Evolutionary conservation across 2,888 invertebrate species (phyloP).

Genomic region (Chrysolina haemoptera): DNA sequence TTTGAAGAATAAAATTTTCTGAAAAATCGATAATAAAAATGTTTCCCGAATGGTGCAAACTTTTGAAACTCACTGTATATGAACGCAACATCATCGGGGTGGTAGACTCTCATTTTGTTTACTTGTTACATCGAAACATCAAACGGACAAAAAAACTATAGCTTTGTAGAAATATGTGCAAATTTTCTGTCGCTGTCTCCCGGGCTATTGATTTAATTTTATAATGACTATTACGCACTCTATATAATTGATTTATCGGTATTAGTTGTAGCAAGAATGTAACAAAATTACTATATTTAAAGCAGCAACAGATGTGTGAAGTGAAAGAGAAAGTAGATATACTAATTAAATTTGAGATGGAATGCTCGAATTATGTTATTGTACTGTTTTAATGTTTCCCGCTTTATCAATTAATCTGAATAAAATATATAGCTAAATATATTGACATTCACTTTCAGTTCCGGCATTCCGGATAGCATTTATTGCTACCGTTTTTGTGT

Average conservation of each 20-base stretch:
- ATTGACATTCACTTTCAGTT: constrained; percentile 34
- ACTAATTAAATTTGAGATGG: constrained; percentile 19
- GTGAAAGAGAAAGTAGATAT: constrained; percentile 17
- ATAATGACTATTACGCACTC: neutral
- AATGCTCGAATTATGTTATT: constrained; percentile 21
- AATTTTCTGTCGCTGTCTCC: too few relatives aligned
- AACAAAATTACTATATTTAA: neutral
- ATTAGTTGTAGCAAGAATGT: neutral
- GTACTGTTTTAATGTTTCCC: constrained; percentile 12
- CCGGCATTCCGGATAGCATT: neutral
- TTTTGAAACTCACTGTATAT: too few relatives aligned
- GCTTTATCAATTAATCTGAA: constrained; percentile 28
- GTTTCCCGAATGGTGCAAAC: too few relatives aligned
- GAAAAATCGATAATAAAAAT: too few relatives aligned
- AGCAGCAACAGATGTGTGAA: neutral
- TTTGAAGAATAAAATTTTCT: too few relatives aligned
- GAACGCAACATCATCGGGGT: too few relatives aligned
- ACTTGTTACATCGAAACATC: too few relatives aligned
- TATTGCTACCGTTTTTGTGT: neutral
- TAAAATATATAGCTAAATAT: constrained; percentile 4
- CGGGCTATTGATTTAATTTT: too few relatives aligned
- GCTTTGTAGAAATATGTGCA: too few relatives aligned
- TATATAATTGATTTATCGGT: neutral
- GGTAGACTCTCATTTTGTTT: too few relatives aligned
- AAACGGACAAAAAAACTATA: too few relatives aligned